These are phyloP conservation scores for Oriolus oriolus DNA, from an alignment of 2,113 vertebrate species.

Conservation along the genomic window DNA sequence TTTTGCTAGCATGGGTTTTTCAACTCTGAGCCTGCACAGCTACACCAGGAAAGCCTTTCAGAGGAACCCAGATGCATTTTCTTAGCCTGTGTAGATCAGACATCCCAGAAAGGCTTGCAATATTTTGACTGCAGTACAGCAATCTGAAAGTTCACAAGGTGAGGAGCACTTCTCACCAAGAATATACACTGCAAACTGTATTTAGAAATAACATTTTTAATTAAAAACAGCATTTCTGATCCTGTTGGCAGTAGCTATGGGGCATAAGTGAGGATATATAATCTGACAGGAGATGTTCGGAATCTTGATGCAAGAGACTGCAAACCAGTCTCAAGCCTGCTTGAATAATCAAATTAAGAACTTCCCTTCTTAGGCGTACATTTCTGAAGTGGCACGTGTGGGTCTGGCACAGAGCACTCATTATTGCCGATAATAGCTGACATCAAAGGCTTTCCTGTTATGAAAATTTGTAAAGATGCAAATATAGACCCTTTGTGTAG, in stretches of 20 bases:
- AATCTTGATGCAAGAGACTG: conserved; percentile 55
- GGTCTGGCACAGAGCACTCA: conserved; percentile 10
- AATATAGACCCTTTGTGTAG: neutral
- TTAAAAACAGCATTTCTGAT: conserved; percentile 66
- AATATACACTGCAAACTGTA: conserved; percentile 46
- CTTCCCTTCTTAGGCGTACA: conserved; percentile 7
- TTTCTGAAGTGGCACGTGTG: conserved; percentile 31
- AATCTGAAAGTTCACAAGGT: conserved; percentile 56
- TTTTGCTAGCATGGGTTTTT: neutral
- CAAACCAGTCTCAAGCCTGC: conserved; percentile 61
- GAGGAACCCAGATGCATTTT: neutral
- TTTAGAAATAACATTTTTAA: conserved; percentile 66
- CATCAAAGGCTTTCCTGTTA: conserved; percentile 38
- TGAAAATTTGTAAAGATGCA: neutral
- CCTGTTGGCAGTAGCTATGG: conserved; percentile 63
- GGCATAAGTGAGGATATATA: conserved; percentile 55
- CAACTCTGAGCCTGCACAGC: neutral
- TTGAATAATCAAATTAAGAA: conserved; percentile 65
- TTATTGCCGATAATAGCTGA: conserved; percentile 13
- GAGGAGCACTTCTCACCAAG: conserved; percentile 45
- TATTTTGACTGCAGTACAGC: neutral
- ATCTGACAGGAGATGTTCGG: conserved; percentile 58
- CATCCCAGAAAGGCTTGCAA: neutral
- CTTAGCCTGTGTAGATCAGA: neutral
- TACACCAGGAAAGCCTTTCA: neutral